Evolutionary conservation across 2,113 vertebrate species (phyloP).

Genomic region (Acrocephalus arundinaceus): DNA sequence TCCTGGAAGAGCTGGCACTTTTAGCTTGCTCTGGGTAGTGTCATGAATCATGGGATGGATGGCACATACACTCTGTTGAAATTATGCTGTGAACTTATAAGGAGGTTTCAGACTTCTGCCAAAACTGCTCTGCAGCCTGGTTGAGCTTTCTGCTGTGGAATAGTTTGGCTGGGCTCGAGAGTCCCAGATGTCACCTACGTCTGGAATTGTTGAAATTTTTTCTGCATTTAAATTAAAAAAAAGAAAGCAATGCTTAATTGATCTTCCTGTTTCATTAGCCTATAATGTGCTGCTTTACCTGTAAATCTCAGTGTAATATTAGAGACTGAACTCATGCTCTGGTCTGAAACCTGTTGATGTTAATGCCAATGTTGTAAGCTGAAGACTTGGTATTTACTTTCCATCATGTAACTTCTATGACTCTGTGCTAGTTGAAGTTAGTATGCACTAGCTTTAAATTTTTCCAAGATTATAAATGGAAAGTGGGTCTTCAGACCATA

Average conservation of each 20-base stretch:
- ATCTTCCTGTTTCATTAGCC: background rate
- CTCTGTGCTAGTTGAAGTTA: background rate
- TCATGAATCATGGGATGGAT: background rate
- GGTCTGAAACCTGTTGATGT: background rate
- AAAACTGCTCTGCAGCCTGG: background rate
- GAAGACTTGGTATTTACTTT: background rate
- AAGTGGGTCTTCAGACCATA: background rate
- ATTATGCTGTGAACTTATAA: background rate
- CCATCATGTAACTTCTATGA: background rate
- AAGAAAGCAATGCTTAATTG: background rate
- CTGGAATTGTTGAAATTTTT: background rate
- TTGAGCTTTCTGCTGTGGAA: background rate
- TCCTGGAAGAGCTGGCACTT: background rate
- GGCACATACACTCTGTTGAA: background rate
- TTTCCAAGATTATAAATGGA: background rate
- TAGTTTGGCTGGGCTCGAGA: background rate
- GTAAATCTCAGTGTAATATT: background rate
- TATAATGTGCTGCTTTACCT: background rate
- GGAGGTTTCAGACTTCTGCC: constrained; percentile 1
- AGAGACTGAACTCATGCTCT: background rate
- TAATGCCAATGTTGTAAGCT: background rate
- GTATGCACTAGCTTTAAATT: background rate
- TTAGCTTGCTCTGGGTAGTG: background rate
- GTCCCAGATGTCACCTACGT: background rate
- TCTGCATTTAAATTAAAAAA: background rate